These are phyloP conservation scores for Crocuta crocuta DNA, from an alignment of 2,113 vertebrate genomes.

Conservation along the genomic window DNA sequence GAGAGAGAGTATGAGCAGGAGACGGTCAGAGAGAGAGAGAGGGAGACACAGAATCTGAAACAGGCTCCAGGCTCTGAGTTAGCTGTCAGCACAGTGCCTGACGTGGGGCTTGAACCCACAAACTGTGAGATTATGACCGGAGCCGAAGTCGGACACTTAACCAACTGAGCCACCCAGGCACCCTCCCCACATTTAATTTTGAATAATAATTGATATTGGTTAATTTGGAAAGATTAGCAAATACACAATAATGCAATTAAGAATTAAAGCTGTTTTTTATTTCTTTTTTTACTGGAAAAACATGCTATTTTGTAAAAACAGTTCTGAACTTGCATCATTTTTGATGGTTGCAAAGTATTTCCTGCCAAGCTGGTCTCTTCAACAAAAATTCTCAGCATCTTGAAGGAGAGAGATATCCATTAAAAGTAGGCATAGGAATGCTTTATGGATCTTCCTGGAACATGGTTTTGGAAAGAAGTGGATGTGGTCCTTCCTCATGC, in stretches of 20 bases:
- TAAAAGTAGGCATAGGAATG: background rate
- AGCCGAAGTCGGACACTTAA: too few species aligned
- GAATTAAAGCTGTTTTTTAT: background rate
- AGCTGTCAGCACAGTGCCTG: too few species aligned
- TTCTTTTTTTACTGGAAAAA: background rate
- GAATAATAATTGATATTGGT: background rate
- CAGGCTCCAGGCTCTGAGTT: too few species aligned
- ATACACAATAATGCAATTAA: background rate
- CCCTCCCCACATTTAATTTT: background rate
- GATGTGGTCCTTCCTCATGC: background rate
- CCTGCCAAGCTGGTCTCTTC: background rate
- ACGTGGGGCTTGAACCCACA: too few species aligned
- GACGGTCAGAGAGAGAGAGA: too few species aligned
- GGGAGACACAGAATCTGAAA: too few species aligned
- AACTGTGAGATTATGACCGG: too few species aligned
- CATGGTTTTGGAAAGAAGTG: background rate
- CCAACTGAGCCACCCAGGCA: too few species aligned
- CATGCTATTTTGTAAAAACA: background rate
- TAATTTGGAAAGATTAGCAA: background rate
- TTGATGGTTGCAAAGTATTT: background rate
- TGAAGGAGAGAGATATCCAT: background rate
- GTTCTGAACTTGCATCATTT: background rate
- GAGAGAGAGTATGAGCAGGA: too few species aligned
- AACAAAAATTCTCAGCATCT: background rate
- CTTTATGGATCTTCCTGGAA: background rate